These are phyloP conservation scores for Chionis minor DNA, from an alignment of 2,113 vertebrate species.

Conservation along the genomic window DNA sequence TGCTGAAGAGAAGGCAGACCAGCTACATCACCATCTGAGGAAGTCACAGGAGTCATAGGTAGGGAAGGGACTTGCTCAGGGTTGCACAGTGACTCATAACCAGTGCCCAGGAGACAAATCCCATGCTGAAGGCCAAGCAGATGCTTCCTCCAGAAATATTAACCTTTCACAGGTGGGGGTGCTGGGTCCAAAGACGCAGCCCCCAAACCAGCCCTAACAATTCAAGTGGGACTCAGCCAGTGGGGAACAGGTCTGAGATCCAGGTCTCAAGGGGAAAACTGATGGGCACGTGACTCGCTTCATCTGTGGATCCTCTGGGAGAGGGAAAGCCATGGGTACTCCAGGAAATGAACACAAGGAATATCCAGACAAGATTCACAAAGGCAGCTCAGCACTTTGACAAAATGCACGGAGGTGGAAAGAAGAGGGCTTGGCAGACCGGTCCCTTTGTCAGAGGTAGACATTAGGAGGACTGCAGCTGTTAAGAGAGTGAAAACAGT, in stretches of 20 bases:
- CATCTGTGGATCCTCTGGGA: neutral
- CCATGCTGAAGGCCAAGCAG: neutral
- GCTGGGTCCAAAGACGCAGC: neutral
- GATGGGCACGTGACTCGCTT: conserved; percentile 4
- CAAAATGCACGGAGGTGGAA: neutral
- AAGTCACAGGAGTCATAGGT: neutral
- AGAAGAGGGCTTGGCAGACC: neutral
- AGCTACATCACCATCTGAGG: neutral
- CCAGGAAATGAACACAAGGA: neutral
- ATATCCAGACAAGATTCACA: neutral
- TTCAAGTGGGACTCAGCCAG: conserved; percentile 66
- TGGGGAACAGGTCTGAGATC: conserved; percentile 74
- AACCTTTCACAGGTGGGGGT: neutral
- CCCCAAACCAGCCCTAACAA: neutral
- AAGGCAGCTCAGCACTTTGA: neutral
- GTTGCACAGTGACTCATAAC: neutral
- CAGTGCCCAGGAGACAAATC: neutral
- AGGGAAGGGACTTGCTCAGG: neutral
- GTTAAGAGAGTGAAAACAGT: neutral
- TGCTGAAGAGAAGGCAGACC: neutral
- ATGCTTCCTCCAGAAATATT: neutral
- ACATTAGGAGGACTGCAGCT: neutral
- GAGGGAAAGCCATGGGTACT: neutral
- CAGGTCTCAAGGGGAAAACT: conserved; percentile 77
- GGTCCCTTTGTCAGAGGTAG: neutral